Conservation (phyloP, 2,888 invertebrate species). For the Cataglyphis livida region DNA sequence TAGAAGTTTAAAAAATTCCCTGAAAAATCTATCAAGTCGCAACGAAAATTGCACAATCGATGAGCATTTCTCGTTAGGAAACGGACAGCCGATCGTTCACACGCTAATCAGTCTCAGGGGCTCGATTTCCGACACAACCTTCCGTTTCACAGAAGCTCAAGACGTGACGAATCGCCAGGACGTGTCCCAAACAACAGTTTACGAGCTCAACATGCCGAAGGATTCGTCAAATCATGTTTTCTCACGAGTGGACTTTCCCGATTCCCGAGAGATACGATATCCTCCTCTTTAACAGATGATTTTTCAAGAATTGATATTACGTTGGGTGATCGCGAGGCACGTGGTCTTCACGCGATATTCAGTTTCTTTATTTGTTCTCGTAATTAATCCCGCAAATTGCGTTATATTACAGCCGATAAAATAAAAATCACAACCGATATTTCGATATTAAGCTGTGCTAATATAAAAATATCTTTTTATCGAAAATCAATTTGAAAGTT, state of each 20-base stretch:
- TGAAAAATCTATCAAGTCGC: not conserved
- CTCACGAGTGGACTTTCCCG: slow-evolving; percentile 48
- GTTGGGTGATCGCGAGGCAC: not conserved
- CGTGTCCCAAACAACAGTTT: slow-evolving; percentile 50
- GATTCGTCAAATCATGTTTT: slow-evolving; percentile 30
- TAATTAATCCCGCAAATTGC: not conserved
- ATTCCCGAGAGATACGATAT: slow-evolving; percentile 24
- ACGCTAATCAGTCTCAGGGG: slow-evolving; percentile 71
- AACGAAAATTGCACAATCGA: not conserved
- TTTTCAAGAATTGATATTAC: slow-evolving; percentile 13
- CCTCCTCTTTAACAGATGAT: not conserved
- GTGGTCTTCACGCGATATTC: not conserved
- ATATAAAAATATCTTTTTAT: not conserved
- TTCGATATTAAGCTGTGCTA: not conserved
- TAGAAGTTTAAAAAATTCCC: not conserved
- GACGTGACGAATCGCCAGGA: slow-evolving; percentile 71
- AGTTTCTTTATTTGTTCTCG: not conserved
- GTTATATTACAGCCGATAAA: not conserved
- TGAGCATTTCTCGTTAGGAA: not conserved
- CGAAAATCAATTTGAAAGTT: not conserved
- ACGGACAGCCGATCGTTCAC: slow-evolving; percentile 56
- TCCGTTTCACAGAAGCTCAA: slow-evolving; percentile 65
- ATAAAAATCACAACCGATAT: not conserved
- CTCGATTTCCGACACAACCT: slow-evolving; percentile 41
- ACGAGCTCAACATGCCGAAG: slow-evolving; percentile 15